Evolutionary conservation across 2,888 invertebrate species (phyloP).

Genomic region (Pseudolycoriella hygida): DNA sequence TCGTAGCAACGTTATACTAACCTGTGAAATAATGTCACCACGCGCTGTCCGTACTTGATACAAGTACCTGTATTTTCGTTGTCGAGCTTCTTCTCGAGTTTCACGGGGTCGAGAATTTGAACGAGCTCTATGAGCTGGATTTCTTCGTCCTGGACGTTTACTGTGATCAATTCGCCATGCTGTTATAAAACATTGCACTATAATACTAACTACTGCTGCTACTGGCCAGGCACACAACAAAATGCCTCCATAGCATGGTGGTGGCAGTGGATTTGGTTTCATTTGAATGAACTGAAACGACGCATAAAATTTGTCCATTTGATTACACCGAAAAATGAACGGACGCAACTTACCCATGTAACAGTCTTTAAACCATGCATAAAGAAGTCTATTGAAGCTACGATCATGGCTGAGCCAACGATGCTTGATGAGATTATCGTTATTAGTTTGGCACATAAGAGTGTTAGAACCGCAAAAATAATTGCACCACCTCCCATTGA

Average conservation of each 20-base stretch:
- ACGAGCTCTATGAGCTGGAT: constrained; percentile 14
- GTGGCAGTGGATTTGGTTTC: constrained; percentile 27
- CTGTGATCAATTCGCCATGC: constrained; percentile 29
- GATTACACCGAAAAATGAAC: background rate
- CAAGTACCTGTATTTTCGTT: constrained; percentile 70
- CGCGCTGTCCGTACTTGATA: constrained; percentile 80
- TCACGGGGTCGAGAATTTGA: constrained; percentile 44
- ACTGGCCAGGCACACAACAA: constrained; percentile 27
- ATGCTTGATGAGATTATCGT: constrained; percentile 28
- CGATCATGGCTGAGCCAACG: constrained; percentile 28
- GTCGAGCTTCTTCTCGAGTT: constrained; percentile 60
- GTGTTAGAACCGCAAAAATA: constrained; percentile 26
- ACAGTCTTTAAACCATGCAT: constrained; percentile 26
- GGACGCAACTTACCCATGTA: constrained; percentile 22
- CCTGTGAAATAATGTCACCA: constrained; percentile 81
- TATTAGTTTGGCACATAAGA: constrained; percentile 27
- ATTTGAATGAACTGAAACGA: constrained; percentile 21
- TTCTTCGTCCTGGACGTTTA: constrained; percentile 19
- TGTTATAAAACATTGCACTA: constrained; percentile 29
- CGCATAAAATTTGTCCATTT: constrained; percentile 9
- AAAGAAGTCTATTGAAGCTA: constrained; percentile 26
- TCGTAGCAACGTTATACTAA: constrained; percentile 17
- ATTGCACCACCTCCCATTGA: constrained; percentile 28
- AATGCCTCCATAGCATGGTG: constrained; percentile 28
- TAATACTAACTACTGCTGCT: constrained; percentile 24